phyloP scores from a whole-genome alignment of 2,888 invertebrate species.

The Mimas tiliae region DNA sequence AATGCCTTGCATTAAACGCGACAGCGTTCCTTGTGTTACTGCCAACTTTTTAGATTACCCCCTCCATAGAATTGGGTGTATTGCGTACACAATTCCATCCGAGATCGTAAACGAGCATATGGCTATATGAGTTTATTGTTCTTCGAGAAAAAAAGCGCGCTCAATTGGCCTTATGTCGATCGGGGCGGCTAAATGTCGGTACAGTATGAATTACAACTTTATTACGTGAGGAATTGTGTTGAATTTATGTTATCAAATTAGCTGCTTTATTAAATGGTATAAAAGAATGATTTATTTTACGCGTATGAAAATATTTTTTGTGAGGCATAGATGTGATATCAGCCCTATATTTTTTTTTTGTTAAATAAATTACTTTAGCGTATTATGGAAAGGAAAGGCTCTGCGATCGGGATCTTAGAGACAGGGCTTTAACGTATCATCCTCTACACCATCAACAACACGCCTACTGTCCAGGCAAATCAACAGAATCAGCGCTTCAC shows the following conservation, averaged over 20 bases:
- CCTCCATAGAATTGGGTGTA: constrained; percentile 10
- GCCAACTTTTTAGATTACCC: constrained; percentile 22
- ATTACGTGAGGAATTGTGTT: not conserved
- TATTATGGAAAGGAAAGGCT: too few species aligned
- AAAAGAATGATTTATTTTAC: not conserved
- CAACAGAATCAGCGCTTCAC: too few species aligned
- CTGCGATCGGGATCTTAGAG: too few species aligned
- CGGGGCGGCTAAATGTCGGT: constrained; percentile 2
- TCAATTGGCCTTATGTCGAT: constrained; percentile 2
- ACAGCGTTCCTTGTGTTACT: constrained; percentile 4
- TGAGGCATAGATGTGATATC: not conserved
- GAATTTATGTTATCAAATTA: not conserved
- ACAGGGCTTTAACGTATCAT: too few species aligned
- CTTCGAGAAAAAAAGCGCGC: not conserved
- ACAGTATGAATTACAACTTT: constrained; percentile 14
- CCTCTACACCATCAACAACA: too few species aligned
- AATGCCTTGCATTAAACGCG: constrained; percentile 9
- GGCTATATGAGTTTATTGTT: constrained; percentile 14
- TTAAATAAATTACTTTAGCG: not conserved
- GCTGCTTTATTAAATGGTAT: not conserved
- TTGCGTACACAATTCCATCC: constrained; percentile 6
- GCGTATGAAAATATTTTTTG: too few species aligned
- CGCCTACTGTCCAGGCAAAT: too few species aligned
- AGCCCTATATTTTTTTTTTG: not conserved
- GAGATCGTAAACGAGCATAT: constrained; percentile 17